Evolutionary conservation across 2,797 vertebrate genomes (phyloP), one percentile per base, ranked within the genome.

Genomic region (Cephalopachus bancanus): DNA sequence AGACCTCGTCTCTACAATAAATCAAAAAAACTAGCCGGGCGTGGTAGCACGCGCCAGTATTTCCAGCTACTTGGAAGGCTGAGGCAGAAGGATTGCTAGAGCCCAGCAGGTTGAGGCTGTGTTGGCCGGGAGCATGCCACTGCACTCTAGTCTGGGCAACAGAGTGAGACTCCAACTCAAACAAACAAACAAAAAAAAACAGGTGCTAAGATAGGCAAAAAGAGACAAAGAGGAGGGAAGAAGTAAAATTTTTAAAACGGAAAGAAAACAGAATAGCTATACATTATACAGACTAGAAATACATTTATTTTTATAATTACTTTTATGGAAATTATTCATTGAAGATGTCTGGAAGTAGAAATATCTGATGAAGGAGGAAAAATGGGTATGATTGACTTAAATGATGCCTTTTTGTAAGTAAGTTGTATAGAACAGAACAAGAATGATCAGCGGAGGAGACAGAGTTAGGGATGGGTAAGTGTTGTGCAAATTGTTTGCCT

Each of bases 281-380:
- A 44, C 44, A 44, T 44, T 44, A 44, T 44, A 83, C 11, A 86
- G 57, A 93, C 10, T 19, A 93, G 60, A 22, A 65, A 75, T 86
- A 44, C 62, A 79, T 94, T 97, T 94, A 69, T 91, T 90, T 95
- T 96, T 86, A n/a, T 95, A 96, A 95, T 97, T 95, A 88, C 86
- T 79, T 72, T 89, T 94, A 83, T 49, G 7, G 76, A 49, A 55
- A 94, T 93, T 67, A 95, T 86, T 95, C 89, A 94, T 14, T 75
- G 88, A 85, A 92, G 78, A n/a, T 95, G 71, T 91, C 76, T 87
- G 57, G 59, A 93, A 93, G 71, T 67, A 28, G 86, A 92, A 84
- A 49, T 84, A 86, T 83, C 95, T 87, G 59, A 86, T 80, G 89
- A 89, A 90, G 74, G 59, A 88, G 89, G 93, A 93, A 95, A 97